Percentiles rank a stretch among this genome's conserved stretches.
Evolutionary conservation across 2,113 vertebrate species (phyloP).

Genomic region (Morone saxatilis): DNA sequence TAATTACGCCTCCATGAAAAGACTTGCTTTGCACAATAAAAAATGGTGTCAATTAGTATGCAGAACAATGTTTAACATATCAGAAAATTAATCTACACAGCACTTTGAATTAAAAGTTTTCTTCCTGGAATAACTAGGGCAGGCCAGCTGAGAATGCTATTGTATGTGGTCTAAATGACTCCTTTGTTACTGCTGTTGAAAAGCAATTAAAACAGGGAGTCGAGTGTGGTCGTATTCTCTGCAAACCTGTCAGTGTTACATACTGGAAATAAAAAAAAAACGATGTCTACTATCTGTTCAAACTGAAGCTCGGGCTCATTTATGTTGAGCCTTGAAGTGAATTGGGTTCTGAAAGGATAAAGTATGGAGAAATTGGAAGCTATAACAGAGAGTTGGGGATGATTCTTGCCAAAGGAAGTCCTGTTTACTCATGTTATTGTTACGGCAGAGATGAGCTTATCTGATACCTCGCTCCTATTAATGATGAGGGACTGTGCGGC

Average conservation of each 20-base stretch:
- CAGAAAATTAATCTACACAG: conserved; percentile 88
- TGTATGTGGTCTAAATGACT: conserved; percentile 81
- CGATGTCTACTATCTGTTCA: conserved; percentile 52
- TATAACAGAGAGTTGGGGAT: conserved; percentile 12
- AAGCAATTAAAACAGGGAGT: conserved; percentile 85
- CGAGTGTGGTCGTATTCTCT: conserved; percentile 72
- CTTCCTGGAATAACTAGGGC: conserved; percentile 81
- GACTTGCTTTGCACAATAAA: conserved; percentile 79
- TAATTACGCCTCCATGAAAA: conserved; percentile 81
- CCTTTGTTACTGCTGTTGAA: conserved; percentile 80
- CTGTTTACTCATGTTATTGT: conserved; percentile 78
- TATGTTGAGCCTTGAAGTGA: conserved; percentile 48
- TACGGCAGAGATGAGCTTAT: conserved; percentile 62
- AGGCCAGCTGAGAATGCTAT: conserved; percentile 84
- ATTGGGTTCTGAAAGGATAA: conserved; percentile 60
- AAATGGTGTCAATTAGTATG: conserved; percentile 84
- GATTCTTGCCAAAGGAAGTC: conserved; percentile 61
- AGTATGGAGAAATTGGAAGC: conserved; percentile 50
- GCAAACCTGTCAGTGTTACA: conserved; percentile 71
- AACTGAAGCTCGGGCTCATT: conserved; percentile 57
- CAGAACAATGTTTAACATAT: conserved; percentile 86
- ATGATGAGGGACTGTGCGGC: conserved; percentile 60
- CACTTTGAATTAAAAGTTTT: conserved; percentile 86
- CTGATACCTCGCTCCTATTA: conserved; percentile 72
- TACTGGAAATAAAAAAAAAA: conserved; percentile 46